Evolutionary conservation across 2,797 vertebrate species (phyloP), one percentile per base, ranked within the genome.

Genomic region (Synanceia verrucosa): DNA sequence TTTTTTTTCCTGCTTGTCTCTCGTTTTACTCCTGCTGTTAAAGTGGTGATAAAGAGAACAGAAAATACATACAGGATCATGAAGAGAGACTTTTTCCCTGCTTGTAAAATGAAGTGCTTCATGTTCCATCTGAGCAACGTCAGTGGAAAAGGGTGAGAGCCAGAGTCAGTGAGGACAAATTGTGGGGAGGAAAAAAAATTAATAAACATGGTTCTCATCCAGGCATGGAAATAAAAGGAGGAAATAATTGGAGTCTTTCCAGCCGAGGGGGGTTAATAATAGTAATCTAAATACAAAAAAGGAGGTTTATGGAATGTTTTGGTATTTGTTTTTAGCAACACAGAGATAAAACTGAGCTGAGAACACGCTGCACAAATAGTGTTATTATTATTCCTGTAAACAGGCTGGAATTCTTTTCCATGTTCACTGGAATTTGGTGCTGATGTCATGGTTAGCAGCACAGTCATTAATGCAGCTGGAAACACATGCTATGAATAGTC

Each of bases 31-130:
- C 87, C 82, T 84, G 85, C 85, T 90, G 89, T 88, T 92, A 90
- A 92, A 89, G 86, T 85, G 87, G 78, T 87, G 87, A 92, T 91
- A 89, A 91, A 89, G 79, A 85, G 87, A 89, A 86, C 78, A 87
- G 82, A 89, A 91, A 90, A 90, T 85, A 88, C 85, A 86, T 88
- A 84, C 79, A 89, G 89, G 83, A 91, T 89, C 83, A 84, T 16
- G 70, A 79, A 72, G 76, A 73, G 82, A 88, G 81, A 80, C 80
- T 82, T 87, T n/a, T 87, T 79, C 55, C 70, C 79, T 64, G 70
- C 86, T 84, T 82, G 73, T 88, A 82, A 91, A 92, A 86, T 78
- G 52, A 87, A 88, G 62, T 65, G 73, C 79, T 79, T 76, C 70
- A 65, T 83, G 77, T 89, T 85, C 68, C 76, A 68, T 80, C 65